These are phyloP conservation scores for Cryptus armator DNA, from an alignment of 2,888 invertebrate genomes.

Conservation along the genomic window DNA sequence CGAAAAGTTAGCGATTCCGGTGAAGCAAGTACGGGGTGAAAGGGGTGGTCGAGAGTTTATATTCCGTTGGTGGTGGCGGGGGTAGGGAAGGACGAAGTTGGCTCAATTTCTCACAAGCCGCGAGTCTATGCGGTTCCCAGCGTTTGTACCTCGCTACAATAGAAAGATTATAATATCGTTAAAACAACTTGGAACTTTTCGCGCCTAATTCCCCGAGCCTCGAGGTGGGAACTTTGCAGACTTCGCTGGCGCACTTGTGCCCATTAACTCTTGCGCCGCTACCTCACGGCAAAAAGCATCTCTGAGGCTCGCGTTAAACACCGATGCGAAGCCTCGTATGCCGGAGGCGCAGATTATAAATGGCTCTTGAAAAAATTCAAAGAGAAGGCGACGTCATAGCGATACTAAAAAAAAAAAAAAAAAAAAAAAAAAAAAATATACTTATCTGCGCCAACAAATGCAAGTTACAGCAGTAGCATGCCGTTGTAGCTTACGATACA, in stretches of 20 bases:
- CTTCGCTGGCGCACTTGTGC: neutral
- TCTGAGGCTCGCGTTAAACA: neutral
- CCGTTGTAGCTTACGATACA: neutral
- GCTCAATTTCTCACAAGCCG: neutral
- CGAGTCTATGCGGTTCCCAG: neutral
- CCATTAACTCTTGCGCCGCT: neutral
- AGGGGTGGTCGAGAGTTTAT: neutral
- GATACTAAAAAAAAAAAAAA: neutral
- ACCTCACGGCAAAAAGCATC: neutral
- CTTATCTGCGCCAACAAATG: neutral
- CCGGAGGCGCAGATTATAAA: neutral
- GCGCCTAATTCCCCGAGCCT: neutral
- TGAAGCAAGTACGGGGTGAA: neutral
- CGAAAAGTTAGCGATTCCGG: neutral
- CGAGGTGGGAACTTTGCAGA: neutral
- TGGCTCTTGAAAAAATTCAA: neutral
- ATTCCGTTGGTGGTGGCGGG: neutral
- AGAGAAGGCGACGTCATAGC: neutral
- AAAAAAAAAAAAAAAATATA: neutral
- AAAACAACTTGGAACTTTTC: neutral
- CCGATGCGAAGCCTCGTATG: neutral
- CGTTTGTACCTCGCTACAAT: neutral
- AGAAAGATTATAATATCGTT: slow-evolving; percentile 1
- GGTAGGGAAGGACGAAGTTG: neutral
- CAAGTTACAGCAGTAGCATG: neutral